Base-by-base conservation (phyloP, 2,888 invertebrate species). In the Petrolisthes manimaculis region DNA sequence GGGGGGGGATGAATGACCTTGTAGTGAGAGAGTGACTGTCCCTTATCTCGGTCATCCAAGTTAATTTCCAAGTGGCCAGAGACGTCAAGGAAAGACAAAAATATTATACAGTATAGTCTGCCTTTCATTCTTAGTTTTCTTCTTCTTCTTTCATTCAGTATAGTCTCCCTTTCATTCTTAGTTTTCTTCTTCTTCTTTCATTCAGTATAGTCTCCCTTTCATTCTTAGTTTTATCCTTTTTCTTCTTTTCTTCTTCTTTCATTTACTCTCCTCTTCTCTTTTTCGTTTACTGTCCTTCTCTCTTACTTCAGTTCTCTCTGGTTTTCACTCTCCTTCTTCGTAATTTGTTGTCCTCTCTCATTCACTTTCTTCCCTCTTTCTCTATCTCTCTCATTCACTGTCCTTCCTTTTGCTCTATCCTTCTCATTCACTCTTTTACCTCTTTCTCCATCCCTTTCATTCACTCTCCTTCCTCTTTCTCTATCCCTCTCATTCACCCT, bases 341-440 rank as follows among this genome's bases (percentile, higher is more conserved):
- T 75, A 75, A 8, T n/a, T n/a, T 75, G 24, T 21, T 14, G 18
- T n/a, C n/a, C 21, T n/a, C 75, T 75, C 21, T 14, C 2, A 5
- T 54, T 80, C 54, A 37, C 18, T n/a, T n/a, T 54, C 55, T 55
- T 53, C 8, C 24, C 54, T 5, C 8, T 6, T 5, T 54, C 12
- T 80, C 80, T 80, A 9, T 77, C 37, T 77, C 77, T 77, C 77
- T 77, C 77, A n/a, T 67, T 67, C 55, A n/a, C 55, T 54, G 14
- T 55, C n/a, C n/a, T 6, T 80, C 12, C 14, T n/a, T n/a, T 55
- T 53, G 12, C 80, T 79, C 37, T 24, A 37, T 79, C 79, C 51
- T 51, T 79, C 8, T 12, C 8, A 12, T 67, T 67, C 8, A 67
- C 67, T 67, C 67, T 67, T 67, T 12, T 67, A 8, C 14, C 79